Conservation (phyloP, 2,888 invertebrate species). For the Drosophila cognata region DNA sequence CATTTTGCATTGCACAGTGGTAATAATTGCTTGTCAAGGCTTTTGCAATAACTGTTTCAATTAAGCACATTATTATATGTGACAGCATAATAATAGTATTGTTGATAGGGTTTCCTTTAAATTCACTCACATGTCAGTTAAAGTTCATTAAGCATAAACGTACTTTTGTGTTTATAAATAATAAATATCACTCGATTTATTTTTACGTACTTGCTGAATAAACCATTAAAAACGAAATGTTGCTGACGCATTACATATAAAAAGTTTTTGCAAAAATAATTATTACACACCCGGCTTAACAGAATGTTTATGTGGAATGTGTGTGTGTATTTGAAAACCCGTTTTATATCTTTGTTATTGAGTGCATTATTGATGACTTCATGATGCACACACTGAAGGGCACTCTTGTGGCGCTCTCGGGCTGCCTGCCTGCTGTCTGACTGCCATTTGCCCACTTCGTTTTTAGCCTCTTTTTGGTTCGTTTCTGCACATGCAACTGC, state of each 20-base stretch:
- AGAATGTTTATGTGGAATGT: neutral
- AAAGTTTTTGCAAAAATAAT: conserved; percentile 58
- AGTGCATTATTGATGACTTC: conserved; percentile 71
- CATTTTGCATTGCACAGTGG: conserved; percentile 2
- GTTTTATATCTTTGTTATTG: conserved; percentile 59
- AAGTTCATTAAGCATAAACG: conserved; percentile 44
- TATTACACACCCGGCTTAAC: conserved; percentile 11
- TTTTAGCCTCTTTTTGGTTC: conserved; percentile 51
- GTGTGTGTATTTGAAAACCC: conserved; percentile 26
- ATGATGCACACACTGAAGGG: conserved; percentile 56
- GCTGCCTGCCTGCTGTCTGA: conserved; percentile 7
- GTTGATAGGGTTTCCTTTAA: neutral
- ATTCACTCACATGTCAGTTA: conserved; percentile 11
- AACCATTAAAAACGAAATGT: conserved; percentile 39
- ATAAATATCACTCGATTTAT: conserved; percentile 10
- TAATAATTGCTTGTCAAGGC: conserved; percentile 37
- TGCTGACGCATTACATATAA: conserved; percentile 28
- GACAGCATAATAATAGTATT: conserved; percentile 39
- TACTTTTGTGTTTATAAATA: conserved; percentile 23
- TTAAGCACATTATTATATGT: conserved; percentile 33
- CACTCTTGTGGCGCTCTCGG: conserved; percentile 50
- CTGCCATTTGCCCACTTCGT: conserved; percentile 63
- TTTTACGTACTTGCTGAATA: conserved; percentile 44
- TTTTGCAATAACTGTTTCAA: conserved; percentile 1
- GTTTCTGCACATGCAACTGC: conserved; percentile 72